Conservation (phyloP, 2,797 vertebrate species). For the Aratinga solstitialis region DNA sequence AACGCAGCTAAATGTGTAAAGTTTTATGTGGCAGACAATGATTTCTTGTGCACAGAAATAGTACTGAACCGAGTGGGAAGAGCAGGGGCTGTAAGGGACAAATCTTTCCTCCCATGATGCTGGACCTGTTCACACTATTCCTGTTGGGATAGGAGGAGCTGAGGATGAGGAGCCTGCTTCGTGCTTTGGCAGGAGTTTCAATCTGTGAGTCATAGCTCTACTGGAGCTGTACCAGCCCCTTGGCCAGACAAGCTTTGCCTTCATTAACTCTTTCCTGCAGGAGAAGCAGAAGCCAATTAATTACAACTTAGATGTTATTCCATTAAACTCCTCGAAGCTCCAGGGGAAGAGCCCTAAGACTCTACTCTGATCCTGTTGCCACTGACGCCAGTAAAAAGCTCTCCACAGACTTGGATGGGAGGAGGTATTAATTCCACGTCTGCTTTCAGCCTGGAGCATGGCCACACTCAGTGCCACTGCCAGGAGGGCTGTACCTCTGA, state of each 20-base stretch:
- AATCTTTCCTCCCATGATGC: not conserved
- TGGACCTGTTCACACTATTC: not conserved
- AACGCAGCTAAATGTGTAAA: not conserved
- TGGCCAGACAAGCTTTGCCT: conserved; percentile 53
- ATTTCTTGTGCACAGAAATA: not conserved
- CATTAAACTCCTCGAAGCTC: conserved; percentile 34
- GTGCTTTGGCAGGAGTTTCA: conserved; percentile 5
- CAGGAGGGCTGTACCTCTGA: not conserved
- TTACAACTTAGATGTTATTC: conserved; percentile 34
- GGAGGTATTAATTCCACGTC: not conserved
- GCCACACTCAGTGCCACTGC: not conserved
- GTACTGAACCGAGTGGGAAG: not conserved
- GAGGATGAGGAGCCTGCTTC: not conserved
- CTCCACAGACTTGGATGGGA: conserved; percentile 28
- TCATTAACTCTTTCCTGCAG: conserved; percentile 70
- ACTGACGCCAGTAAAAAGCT: conserved; percentile 39
- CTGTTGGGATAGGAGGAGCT: not conserved
- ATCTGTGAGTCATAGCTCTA: conserved; percentile 29
- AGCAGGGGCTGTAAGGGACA: not conserved
- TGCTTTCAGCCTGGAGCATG: not conserved
- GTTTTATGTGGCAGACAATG: not conserved
- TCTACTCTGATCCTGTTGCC: conserved; percentile 54
- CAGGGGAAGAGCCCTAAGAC: conserved; percentile 42
- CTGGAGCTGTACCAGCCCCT: conserved; percentile 6
- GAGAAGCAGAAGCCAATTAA: conserved; percentile 52